These are phyloP conservation scores for Xenopus tropicalis DNA, from an alignment of 2,113 vertebrate species.

Conservation along the genomic window DNA sequence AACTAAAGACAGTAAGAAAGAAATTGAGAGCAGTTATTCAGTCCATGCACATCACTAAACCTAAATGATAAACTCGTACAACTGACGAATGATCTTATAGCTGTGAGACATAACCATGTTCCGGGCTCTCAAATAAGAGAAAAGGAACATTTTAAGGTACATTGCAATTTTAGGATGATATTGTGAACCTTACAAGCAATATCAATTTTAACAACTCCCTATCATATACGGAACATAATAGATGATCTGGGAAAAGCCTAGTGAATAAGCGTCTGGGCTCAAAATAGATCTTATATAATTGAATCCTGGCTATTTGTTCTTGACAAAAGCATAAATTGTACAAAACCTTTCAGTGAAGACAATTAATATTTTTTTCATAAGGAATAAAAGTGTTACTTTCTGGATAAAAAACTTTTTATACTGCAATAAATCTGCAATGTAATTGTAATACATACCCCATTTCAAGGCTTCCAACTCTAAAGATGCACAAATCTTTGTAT, in stretches of 20 bases:
- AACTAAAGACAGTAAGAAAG: constrained; percentile 28
- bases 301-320: constrained; percentile 39
- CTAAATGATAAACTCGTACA: constrained; percentile 39
- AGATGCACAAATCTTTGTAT: too few relatives aligned
- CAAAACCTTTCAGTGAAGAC: constrained; percentile 24
- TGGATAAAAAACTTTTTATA: constrained; percentile 16
- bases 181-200: constrained; percentile 43
- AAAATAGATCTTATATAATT: constrained; percentile 42
- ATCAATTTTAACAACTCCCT: constrained; percentile 42
- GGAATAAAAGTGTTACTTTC: constrained; percentile 19
- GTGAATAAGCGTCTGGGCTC: constrained; percentile 37
- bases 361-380: constrained; percentile 41
- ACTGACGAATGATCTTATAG: constrained; percentile 33
- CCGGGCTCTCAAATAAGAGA: constrained; percentile 36
- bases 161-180: constrained; percentile 44
- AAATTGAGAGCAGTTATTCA: constrained; percentile 24
- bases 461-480: too few relatives aligned
- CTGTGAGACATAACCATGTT: constrained; percentile 31
- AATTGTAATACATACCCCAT: neutral
- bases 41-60: constrained; percentile 32
- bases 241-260: constrained; percentile 37
- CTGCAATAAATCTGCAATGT: constrained; percentile 2
- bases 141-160: constrained; percentile 41
- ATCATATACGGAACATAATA: constrained; percentile 41
- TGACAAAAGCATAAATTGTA: constrained; percentile 39